phyloP scores from a whole-genome alignment of 2,888 invertebrate genomes.

The Biston stratarius region DNA sequence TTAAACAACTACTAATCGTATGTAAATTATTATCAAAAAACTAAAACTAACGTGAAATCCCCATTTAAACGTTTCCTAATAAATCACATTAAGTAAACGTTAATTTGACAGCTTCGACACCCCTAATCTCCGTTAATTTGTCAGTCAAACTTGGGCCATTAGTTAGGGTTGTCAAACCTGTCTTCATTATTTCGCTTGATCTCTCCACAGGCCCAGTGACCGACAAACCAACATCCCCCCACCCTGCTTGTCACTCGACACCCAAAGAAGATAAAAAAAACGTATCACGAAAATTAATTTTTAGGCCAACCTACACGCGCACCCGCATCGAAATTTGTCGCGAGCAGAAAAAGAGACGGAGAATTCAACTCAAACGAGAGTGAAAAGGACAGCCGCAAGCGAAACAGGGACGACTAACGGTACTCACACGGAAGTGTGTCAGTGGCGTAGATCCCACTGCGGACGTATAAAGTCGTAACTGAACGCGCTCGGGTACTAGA shows the following conservation, averaged over 20 bases:
- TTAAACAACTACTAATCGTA: background rate
- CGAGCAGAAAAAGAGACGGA: slow-evolving; percentile 71
- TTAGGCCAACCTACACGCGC: slow-evolving; percentile 81
- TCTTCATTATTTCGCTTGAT: background rate
- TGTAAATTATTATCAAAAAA: background rate
- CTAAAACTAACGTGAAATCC: background rate
- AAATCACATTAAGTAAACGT: slow-evolving; percentile 26
- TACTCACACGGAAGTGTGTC: slow-evolving; percentile 84
- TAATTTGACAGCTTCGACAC: slow-evolving; percentile 32
- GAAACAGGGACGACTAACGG: slow-evolving; percentile 84
- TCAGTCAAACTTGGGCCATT: slow-evolving; percentile 22
- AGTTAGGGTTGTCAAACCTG: slow-evolving; percentile 38
- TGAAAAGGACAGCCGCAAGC: slow-evolving; percentile 76
- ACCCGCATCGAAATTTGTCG: slow-evolving; percentile 85
- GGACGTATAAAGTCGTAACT: slow-evolving; percentile 68
- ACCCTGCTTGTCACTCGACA: slow-evolving; percentile 44
- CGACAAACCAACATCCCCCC: slow-evolving; percentile 51
- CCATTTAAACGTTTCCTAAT: slow-evolving; percentile 14
- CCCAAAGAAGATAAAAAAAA: slow-evolving; percentile 69
- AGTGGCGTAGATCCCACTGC: slow-evolving; percentile 77
- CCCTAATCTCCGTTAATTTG: slow-evolving; percentile 24
- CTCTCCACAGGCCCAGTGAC: slow-evolving; percentile 58
- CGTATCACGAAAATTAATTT: slow-evolving; percentile 82
- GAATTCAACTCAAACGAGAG: slow-evolving; percentile 71
- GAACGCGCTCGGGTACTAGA: slow-evolving; percentile 53